A percentile compares a stretch with the other conserved stretches of the same genome.
Evolutionary conservation across 1,140 invertebrate genomes (phyloP).

Genomic region (Monochamus saltuarius): DNA sequence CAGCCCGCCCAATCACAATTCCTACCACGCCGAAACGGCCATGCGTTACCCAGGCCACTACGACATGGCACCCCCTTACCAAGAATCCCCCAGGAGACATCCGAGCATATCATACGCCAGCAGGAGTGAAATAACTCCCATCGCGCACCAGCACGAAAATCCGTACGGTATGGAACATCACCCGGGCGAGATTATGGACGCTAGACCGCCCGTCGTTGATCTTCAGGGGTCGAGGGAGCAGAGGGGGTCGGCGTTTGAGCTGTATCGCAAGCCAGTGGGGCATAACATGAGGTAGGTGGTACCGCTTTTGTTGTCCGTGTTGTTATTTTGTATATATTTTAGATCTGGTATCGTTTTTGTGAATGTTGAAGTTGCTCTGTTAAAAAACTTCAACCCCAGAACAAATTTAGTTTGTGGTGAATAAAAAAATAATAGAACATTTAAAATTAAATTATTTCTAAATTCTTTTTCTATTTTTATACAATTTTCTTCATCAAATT

Average conservation of each 20-base stretch:
- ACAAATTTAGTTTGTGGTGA: too few relatives aligned
- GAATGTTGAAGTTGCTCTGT: too few relatives aligned
- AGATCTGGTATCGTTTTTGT: background rate
- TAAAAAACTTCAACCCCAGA: too few relatives aligned
- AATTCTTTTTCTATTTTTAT: too few relatives aligned
- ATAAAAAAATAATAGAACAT: too few relatives aligned
- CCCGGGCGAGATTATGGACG: constrained; percentile 34
- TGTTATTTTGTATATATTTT: background rate
- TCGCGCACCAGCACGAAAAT: constrained; percentile 42
- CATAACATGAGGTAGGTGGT: constrained; percentile 71
- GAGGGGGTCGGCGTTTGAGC: constrained; percentile 90
- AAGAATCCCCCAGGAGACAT: constrained; percentile 43
- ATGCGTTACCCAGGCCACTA: constrained; percentile 46
- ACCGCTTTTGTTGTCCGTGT: background rate
- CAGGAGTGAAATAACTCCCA: constrained; percentile 49
- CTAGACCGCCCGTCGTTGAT: constrained; percentile 47
- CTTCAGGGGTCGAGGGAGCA: constrained; percentile 78
- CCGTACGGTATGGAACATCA: constrained; percentile 30
- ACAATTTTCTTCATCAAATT: too few relatives aligned
- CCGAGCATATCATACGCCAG: constrained; percentile 49
- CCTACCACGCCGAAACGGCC: constrained; percentile 43
- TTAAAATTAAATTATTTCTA: too few relatives aligned
- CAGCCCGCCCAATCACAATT: constrained; percentile 48
- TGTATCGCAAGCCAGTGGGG: constrained; percentile 86
- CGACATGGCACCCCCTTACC: constrained; percentile 48